Percentiles rank a stretch among this genome's conserved stretches.
These are phyloP conservation scores for Meles meles DNA, from an alignment of 2,113 vertebrate species.

Conservation along the genomic window DNA sequence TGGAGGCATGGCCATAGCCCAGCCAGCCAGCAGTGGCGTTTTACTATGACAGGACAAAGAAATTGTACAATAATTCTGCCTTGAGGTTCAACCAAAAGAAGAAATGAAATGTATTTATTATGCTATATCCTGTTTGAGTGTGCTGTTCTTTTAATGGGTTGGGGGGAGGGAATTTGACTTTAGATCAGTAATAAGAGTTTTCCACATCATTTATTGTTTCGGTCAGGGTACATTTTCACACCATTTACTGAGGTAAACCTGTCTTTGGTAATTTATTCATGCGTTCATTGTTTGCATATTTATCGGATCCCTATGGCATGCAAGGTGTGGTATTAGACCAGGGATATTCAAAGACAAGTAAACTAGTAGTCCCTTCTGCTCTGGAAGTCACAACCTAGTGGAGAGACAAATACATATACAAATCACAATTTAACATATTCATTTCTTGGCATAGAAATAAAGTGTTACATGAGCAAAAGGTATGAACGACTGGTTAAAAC, in stretches of 20 bases:
- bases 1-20: not conserved
- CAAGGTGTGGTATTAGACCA: not conserved
- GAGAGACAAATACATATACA: not conserved
- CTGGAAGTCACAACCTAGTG: not conserved
- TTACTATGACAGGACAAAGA: not conserved
- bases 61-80: not conserved
- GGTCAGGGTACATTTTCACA: not conserved
- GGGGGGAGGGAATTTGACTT: not conserved
- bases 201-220: not conserved
- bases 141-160: not conserved
- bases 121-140: not conserved
- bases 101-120: not conserved
- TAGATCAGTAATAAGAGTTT: not conserved
- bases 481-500: not conserved
- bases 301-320: not conserved
- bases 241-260: not conserved
- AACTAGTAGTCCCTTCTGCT: not conserved
- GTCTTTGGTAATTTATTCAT: not conserved
- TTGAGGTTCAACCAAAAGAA: not conserved
- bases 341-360: not conserved
- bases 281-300: not conserved
- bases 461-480: not conserved
- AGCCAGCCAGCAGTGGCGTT: not conserved
- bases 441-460: not conserved
- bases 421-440: not conserved